Conservation (phyloP, 30 jellyfish, hydroid and myxozoan genomes). For the Haliclystus octoradiatus region DNA sequence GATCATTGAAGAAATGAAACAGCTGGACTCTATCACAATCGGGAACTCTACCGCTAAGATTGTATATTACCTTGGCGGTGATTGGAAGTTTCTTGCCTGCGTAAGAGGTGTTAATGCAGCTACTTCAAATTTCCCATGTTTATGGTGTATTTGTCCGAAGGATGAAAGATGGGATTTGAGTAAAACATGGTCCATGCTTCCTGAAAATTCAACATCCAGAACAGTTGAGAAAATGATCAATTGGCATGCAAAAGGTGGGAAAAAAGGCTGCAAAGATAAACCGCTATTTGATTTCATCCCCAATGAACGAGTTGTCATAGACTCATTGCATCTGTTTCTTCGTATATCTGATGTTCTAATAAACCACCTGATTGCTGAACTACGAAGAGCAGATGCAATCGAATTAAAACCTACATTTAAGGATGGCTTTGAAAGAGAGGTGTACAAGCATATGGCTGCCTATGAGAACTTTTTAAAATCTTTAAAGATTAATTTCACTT, state of each 20-base stretch:
- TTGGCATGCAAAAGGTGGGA: background rate
- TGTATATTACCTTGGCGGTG: constrained; percentile 22
- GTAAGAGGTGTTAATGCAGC: constrained; percentile 26
- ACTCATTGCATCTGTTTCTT: constrained; percentile 17
- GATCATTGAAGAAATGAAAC: background rate
- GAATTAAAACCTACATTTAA: background rate
- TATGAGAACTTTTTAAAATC: constrained; percentile 6
- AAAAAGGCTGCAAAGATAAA: constrained; percentile 5
- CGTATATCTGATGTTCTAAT: constrained; percentile 17
- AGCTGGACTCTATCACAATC: background rate
- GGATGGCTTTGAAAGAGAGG: background rate
- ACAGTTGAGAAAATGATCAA: background rate
- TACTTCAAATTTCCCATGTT: constrained; percentile 9
- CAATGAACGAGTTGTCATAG: constrained; percentile 6
- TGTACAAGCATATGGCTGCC: constrained; percentile 6
- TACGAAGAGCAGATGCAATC: constrained; percentile 1
- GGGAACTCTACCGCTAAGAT: background rate
- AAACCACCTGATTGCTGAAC: constrained; percentile 8
- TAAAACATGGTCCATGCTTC: constrained; percentile 7
- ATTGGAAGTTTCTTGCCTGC: constrained; percentile 24
- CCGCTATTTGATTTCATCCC: constrained; percentile 14
- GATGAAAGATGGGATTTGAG: background rate
- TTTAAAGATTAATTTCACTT: background rate
- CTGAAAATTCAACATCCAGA: background rate
- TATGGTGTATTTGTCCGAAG: constrained; percentile 33